phyloP scores from a whole-genome alignment of 2,113 vertebrate genomes.

The Oreochromis tanganicae region DNA sequence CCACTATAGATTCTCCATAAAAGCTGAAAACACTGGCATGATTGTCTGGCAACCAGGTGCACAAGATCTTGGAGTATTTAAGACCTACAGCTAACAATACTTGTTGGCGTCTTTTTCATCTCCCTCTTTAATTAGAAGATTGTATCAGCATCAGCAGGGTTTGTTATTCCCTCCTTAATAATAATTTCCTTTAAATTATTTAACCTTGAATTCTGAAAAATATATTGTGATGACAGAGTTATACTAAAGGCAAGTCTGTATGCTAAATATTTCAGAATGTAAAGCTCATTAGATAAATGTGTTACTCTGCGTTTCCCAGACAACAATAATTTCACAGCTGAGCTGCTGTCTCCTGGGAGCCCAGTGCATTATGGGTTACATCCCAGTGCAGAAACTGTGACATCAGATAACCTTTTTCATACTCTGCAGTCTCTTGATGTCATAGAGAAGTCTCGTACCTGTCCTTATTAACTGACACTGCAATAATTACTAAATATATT shows the following conservation, averaged over 20 bases:
- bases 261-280: not conserved
- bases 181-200: not conserved
- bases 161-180: conserved; percentile 64
- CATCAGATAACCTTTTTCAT: conserved; percentile 74
- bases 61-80: not conserved
- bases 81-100: not conserved
- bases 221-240: not conserved
- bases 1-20: not conserved
- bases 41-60: not conserved
- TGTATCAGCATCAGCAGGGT: conserved; percentile 62
- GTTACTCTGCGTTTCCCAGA: conserved; percentile 36
- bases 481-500: not conserved
- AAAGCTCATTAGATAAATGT: not conserved
- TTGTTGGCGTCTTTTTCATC: not conserved
- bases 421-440: conserved; percentile 76
- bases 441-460: not conserved
- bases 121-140: conserved; percentile 73
- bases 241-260: not conserved
- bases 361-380: conserved; percentile 69
- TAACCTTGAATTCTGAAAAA: not conserved
- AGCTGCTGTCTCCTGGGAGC: conserved; percentile 73
- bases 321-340: conserved; percentile 72
- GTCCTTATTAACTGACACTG: not conserved
- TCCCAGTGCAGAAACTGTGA: conserved; percentile 74
- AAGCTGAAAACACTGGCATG: not conserved